Base-by-base conservation (phyloP, 2,888 invertebrate species). In the Gnatocerus cornutus region DNA sequence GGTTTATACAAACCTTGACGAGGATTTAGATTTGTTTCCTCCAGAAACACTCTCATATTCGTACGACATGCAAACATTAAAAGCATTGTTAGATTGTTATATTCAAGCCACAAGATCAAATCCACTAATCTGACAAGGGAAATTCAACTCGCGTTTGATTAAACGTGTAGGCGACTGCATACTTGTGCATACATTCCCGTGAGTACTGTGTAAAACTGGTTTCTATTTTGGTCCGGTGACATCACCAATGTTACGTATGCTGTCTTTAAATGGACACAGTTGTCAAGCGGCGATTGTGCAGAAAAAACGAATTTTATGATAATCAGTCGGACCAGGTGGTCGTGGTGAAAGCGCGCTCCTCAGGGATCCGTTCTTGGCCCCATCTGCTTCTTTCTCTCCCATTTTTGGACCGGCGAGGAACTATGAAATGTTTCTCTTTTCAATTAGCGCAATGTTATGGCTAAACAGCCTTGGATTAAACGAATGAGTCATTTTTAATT, bases 1-100 rank as follows among this genome's bases (percentile, higher is more conserved):
- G 4, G 16, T 41, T 21, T 71, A 75, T 82, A 83, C 82, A 78
- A 79, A 84, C 84, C 89, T 88, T 81, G 88, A 88, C 72, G 88
- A 88, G 72, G 89, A 81, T 74, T 88, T 89, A 84, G 84, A 82
- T 73, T 81, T 82, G 83, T 89, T 89, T 85, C 89, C 89, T 87
- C 89, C 90, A 84, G 89, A 86, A 84, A 88, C 87, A 85, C 89
- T 87, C 88, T 89, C 89, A 86, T 87, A 89, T 88, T 90, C 89
- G 90, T 89, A 90, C 89, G 90, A 89, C 90, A 90, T 90, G 90
- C 89, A 90, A 90, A 89, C 80, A 82, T 84, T 83, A 85, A 83
- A 82, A 78, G 80, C 79, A 79, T 73, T 79, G 82, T 82, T 81
- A 82, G 79, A 76, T 76, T 74, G 72, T 76, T 77, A 74, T 65